A percentile compares a stretch with the other conserved stretches of the same genome.
These are phyloP conservation scores for Callocephalon fimbriatum DNA, from an alignment of 2,113 vertebrate species.

Conservation along the genomic window DNA sequence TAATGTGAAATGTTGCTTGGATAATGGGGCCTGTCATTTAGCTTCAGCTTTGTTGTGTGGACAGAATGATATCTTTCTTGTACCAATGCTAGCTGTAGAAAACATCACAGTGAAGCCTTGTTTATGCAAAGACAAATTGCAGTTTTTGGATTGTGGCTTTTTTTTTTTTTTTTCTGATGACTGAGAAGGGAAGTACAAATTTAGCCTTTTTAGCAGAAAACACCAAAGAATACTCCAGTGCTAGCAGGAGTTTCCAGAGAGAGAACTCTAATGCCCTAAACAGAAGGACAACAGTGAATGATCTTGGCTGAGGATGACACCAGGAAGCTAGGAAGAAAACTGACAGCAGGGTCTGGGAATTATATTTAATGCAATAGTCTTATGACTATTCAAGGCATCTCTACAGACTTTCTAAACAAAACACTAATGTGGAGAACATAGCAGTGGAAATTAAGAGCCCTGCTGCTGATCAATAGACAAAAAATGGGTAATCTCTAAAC, in stretches of 20 bases:
- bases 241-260: background rate
- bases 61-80: background rate
- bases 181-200: background rate
- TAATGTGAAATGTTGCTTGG: background rate
- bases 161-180: background rate
- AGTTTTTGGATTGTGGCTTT: background rate
- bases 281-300: background rate
- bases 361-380: background rate
- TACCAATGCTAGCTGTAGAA: background rate
- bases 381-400: background rate
- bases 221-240: background rate
- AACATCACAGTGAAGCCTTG: background rate
- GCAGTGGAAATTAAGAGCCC: conserved; percentile 6
- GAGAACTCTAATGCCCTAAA: background rate
- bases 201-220: background rate
- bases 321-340: conserved; percentile 33
- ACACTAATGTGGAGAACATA: background rate
- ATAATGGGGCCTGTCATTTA: background rate
- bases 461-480: conserved; percentile 12
- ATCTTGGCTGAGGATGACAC: background rate
- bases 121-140: background rate
- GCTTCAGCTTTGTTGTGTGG: background rate
- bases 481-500: background rate
- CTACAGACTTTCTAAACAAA: conserved; percentile 12
- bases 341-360: conserved; percentile 36